Evolutionary conservation across 2,888 invertebrate genomes (phyloP), one percentile per base, ranked within the genome.

Genomic region (Heliconius ismenius): DNA sequence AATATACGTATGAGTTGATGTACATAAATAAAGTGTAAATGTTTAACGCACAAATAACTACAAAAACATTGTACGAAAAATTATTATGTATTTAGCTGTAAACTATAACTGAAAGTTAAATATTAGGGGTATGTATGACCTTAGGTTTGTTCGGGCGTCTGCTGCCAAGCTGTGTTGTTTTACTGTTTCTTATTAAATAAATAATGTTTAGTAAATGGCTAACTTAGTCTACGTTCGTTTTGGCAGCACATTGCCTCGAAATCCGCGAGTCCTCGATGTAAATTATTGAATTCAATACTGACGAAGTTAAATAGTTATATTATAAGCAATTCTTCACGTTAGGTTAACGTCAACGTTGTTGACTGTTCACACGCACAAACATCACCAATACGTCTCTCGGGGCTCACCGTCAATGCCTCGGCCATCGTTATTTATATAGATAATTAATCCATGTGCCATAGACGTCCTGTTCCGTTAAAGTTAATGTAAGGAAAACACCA

Each of bases 11-110:
- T 92, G 90, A 92, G 92, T 93, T 92, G 92, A 88, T 94, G 94
- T 94, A 94, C 90, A 94, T 94, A 94, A 92, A 92, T 93, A 93
- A 93, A 88, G 90, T 92, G 91, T 93, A 93, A 93, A 93, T 92
- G 92, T 93, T 92, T 92, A 94, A 94, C 94, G 94, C 94, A 94
- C 94, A 94, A 94, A 92, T 93, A 91, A 90, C 69, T 90, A 90
- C 87, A 86, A 84, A 89, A 81, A 81, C 82, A 82, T 81, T 82
- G 82, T 84, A 82, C 81, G 85, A 84, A 87, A 67, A 87, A 90
- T 91, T 90, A 87, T 83, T 85, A 88, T 92, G 90, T 92, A 92
- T 88, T 90, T 93, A 93, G 93, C 90, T 91, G 88, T 93, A 91
- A 90, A 90, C 85, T 86, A 83, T 88, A 86, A 85, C 91, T 88